These are phyloP conservation scores for Drosophila leontia DNA, from an alignment of 1,140 invertebrate species.

Conservation along the genomic window DNA sequence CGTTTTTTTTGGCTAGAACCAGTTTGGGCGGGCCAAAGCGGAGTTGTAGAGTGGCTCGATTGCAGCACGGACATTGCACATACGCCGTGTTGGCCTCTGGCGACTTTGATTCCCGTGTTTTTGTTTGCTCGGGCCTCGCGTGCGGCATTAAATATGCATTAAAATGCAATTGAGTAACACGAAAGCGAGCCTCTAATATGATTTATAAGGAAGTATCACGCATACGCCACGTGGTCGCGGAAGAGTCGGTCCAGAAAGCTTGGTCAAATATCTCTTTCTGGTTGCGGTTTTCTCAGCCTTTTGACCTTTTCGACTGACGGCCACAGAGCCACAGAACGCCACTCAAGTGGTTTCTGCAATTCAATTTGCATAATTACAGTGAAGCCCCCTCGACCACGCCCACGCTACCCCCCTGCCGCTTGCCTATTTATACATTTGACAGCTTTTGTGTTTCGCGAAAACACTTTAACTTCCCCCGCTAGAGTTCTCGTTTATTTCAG, in stretches of 20 bases:
- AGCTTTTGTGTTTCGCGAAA: conserved; percentile 41
- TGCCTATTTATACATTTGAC: conserved; percentile 57
- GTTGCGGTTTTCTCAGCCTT: conserved; percentile 33
- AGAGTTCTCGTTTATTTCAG: conserved; percentile 28
- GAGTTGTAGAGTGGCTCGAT: conserved; percentile 33
- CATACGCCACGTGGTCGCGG: conserved; percentile 38
- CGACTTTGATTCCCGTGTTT: conserved; percentile 31
- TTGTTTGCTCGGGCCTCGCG: conserved; percentile 48
- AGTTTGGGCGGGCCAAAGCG: conserved; percentile 34
- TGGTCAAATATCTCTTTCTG: conserved; percentile 13
- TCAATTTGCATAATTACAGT: conserved; percentile 75
- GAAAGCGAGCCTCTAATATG: conserved; percentile 36
- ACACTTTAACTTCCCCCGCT: conserved; percentile 28
- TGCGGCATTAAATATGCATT: conserved; percentile 76
- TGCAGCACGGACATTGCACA: conserved; percentile 69
- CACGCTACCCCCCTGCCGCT: background rate
- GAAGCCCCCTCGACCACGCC: conserved; percentile 3
- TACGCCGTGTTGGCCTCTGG: conserved; percentile 64
- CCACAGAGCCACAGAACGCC: conserved; percentile 1
- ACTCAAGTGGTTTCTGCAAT: conserved; percentile 33
- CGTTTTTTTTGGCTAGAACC: conserved; percentile 28
- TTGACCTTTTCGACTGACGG: conserved; percentile 63
- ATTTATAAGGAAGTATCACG: conserved; percentile 56
- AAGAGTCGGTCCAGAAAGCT: background rate
- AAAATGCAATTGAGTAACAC: conserved; percentile 69